These are phyloP conservation scores for Pinna nobilis DNA, from an alignment of 1,140 invertebrate genomes.

Conservation along the genomic window DNA sequence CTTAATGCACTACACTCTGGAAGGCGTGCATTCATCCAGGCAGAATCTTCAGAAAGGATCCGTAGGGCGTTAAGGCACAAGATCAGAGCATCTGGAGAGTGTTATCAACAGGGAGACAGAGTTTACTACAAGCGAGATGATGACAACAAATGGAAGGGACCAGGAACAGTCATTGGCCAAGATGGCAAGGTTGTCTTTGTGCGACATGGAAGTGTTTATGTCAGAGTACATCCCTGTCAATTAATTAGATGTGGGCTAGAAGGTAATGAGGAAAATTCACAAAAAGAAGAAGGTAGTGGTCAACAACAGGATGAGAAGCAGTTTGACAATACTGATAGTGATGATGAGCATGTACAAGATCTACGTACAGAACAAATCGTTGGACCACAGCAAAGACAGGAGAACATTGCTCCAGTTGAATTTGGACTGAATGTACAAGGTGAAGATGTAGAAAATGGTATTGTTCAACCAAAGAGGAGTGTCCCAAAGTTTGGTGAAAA, in stretches of 20 bases:
- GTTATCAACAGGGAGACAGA: constrained; percentile 33
- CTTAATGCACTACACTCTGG: neutral
- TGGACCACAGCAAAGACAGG: no score
- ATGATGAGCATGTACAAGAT: no score
- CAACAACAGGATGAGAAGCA: no score
- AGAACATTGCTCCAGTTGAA: no score
- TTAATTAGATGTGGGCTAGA: constrained; percentile 1
- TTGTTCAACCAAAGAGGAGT: no score
- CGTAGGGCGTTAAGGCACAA: constrained; percentile 35
- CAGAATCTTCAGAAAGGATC: constrained; percentile 39
- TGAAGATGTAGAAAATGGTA: no score
- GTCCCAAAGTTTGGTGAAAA: no score
- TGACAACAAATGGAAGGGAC: constrained; percentile 41
- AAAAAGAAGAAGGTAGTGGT: neutral
- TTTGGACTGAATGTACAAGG: no score
- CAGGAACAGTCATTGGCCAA: constrained; percentile 37
- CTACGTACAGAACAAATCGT: no score
- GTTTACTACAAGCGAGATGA: constrained; percentile 47
- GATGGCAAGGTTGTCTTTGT: constrained; percentile 45
- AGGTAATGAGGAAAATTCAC: neutral
- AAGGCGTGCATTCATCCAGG: constrained; percentile 26
- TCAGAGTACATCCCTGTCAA: constrained; percentile 34
- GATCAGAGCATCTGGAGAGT: constrained; percentile 39
- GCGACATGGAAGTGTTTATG: constrained; percentile 39
- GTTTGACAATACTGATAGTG: no score